Conservation (phyloP, 2,113 vertebrate genomes). For the Mus pahari region DNA sequence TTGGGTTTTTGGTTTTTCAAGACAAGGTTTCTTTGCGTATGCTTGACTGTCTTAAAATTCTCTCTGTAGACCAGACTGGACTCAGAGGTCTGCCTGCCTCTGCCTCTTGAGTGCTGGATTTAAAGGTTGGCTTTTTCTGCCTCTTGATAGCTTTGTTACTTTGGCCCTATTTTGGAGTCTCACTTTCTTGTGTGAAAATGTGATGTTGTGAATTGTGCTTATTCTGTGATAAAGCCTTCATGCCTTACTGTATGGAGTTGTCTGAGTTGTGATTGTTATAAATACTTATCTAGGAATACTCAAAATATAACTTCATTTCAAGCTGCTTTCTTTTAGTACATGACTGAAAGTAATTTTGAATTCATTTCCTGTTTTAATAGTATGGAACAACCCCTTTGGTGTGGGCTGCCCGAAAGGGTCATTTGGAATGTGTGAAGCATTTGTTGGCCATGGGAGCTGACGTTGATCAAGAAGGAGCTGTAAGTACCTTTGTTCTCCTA, state of each 20-base stretch:
- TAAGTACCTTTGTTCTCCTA: constrained; percentile 83
- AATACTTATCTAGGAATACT: neutral
- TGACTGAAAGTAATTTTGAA: neutral
- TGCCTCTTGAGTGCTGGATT: neutral
- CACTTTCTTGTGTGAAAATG: neutral
- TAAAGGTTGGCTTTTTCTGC: neutral
- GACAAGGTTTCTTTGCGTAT: neutral
- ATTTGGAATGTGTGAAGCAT: constrained; percentile 95
- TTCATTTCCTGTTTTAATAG: constrained; percentile 83
- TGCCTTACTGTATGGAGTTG: neutral
- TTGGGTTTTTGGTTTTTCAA: neutral
- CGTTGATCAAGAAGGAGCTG: constrained; percentile 98
- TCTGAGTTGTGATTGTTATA: neutral
- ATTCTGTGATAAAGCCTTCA: neutral
- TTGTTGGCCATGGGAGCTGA: constrained; percentile 96
- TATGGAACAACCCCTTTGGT: constrained; percentile 98
- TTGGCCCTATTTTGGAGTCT: neutral
- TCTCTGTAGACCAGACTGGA: neutral
- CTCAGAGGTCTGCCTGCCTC: neutral
- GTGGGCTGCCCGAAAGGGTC: constrained; percentile 97
- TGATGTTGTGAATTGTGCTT: neutral
- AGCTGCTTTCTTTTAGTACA: neutral
- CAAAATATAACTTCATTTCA: neutral
- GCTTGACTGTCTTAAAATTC: neutral
- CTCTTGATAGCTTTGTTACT: neutral